Base-by-base conservation (phyloP, 2,888 invertebrate genomes). In the Conistra vaccinii region DNA sequence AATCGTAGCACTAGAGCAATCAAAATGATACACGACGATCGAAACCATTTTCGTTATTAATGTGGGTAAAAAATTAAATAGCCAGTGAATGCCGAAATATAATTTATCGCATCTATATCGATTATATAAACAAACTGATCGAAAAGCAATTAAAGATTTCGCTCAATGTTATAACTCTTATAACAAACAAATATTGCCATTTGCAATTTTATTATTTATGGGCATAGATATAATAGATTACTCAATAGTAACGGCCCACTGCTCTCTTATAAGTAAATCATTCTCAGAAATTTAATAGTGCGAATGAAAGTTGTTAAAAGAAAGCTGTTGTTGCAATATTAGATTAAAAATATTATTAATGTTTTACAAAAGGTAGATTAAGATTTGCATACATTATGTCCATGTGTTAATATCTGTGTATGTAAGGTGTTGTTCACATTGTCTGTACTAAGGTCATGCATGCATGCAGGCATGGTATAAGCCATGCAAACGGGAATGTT, bases 251-350 rank as follows among this genome's bases (percentile, higher is more conserved):
- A 75, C 87, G 66, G 69, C 85, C 85, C 84, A 88, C 86, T 85
- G 75, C 81, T 86, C 84, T 79, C 74, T 78, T 85, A 76, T 81
- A 88, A 87, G 83, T 86, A 84, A 84, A 86, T 88, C 87, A 88
- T 88, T 89, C 89, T 85, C 68, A 78, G 79, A 88, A 85, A 88
- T 90, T 87, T 81, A 90, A 88, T 89, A 88, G 88, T 88, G 85
- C 86, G 85, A 89, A 91, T 89, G 92, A 92, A 92, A 92, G 92
- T 91, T 88, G 86, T 68, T 84, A 86, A 84, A 90, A 87, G 91
- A 90, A 90, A 90, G 90, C 87, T 87, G 89, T 85, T 88, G 85
- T 87, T 86, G 81, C 82, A 82, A 80, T 87, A 84, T 84, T 88
- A 86, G 85, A 89, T 90, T 87, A 87, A 88, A 89, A 80, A 75